Percentiles rank a stretch among this genome's conserved stretches.
Conservation (phyloP, 2,888 invertebrate genomes). For the Frankliniella intonsa region DNA sequence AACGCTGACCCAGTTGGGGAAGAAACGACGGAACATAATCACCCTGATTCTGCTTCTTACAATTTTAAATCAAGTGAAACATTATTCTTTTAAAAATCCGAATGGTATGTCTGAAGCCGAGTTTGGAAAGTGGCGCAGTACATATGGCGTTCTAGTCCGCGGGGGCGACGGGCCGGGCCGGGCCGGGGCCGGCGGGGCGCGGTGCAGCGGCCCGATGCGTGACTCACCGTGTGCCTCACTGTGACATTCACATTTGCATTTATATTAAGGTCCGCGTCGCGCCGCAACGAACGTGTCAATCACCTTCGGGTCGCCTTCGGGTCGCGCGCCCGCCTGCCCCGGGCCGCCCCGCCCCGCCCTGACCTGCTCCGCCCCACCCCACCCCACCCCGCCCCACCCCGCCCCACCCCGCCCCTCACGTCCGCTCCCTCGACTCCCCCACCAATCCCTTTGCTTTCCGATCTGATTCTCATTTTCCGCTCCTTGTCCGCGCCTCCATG, state of each 20-base stretch:
- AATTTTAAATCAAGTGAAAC: too few species aligned
- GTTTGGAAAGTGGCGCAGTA: too few species aligned
- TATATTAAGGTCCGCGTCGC: conserved; percentile 11
- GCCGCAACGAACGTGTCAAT: background rate
- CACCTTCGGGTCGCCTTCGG: background rate
- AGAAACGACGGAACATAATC: too few species aligned
- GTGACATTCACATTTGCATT: conserved; percentile 14
- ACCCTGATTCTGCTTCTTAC: too few species aligned
- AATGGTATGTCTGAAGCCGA: too few species aligned
- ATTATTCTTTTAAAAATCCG: too few species aligned
- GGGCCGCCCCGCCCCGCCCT: background rate
- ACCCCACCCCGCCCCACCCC: background rate
- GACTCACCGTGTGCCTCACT: conserved; percentile 3
- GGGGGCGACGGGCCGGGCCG: background rate
- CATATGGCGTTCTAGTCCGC: too few species aligned
- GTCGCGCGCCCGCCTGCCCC: background rate
- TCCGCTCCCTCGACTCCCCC: background rate
- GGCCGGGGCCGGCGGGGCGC: background rate
- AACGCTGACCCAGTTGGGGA: too few species aligned
- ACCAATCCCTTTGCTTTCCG: too few species aligned
- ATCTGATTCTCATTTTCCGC: background rate
- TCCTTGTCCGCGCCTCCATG: background rate
- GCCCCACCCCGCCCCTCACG: background rate
- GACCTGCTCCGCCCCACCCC: background rate
- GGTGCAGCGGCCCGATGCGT: background rate